phyloP scores from a whole-genome alignment of 2,797 vertebrate species.

The Furcifer pardalis region DNA sequence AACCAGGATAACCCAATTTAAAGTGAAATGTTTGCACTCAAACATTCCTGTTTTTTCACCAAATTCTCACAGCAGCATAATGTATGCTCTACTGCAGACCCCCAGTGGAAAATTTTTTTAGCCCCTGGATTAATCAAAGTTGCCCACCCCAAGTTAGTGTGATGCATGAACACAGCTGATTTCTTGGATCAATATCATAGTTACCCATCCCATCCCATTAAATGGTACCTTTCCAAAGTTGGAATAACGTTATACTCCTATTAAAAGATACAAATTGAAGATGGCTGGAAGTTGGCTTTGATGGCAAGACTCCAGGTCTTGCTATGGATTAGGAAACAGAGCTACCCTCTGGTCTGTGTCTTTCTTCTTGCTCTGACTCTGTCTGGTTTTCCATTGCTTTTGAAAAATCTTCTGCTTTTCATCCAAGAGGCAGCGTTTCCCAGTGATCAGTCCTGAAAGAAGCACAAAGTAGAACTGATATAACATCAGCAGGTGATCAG shows the following conservation, averaged over 20 bases:
- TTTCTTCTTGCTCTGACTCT: background rate
- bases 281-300: background rate
- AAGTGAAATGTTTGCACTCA: too few species aligned
- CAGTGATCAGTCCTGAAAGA: constrained; percentile 19
- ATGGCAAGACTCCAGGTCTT: too few species aligned
- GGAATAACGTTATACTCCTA: background rate
- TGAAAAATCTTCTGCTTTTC: background rate
- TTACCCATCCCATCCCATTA: background rate
- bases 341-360: background rate
- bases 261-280: background rate
- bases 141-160: too few species aligned
- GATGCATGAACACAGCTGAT: too few species aligned
- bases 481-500: background rate
- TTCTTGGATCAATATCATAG: too few species aligned
- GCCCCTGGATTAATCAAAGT: too few species aligned
- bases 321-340: background rate
- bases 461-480: constrained; percentile 8
- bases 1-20: too few species aligned
- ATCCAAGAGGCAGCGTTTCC: background rate
- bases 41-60: too few species aligned
- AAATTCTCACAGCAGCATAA: too few species aligned
- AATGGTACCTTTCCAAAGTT: background rate
- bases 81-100: too few species aligned
- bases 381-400: background rate
- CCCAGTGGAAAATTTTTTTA: too few species aligned